Conservation (phyloP, 2,113 vertebrate species). For the Leucoraja erinaceus region DNA sequence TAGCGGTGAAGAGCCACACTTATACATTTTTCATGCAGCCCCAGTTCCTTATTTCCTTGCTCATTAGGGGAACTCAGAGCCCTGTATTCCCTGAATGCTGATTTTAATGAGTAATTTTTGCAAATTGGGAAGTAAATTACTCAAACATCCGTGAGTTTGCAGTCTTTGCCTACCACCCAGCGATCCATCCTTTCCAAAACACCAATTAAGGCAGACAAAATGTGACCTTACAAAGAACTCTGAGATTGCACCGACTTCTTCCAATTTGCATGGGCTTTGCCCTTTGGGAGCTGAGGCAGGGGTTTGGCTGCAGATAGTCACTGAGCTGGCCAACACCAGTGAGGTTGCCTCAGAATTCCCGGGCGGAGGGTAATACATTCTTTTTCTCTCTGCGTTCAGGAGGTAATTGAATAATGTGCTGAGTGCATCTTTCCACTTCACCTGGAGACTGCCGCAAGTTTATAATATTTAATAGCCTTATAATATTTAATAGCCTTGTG, state of each 20-base stretch:
- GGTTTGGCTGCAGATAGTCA: neutral
- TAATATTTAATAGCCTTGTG: neutral
- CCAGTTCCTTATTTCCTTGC: slow-evolving; percentile 17
- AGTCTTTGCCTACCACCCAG: slow-evolving; percentile 11
- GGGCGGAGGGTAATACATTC: neutral
- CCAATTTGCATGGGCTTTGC: neutral
- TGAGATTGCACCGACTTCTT: neutral
- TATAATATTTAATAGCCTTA: neutral
- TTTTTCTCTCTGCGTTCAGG: neutral
- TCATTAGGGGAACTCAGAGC: slow-evolving; percentile 32
- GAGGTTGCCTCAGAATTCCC: neutral
- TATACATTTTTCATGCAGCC: slow-evolving; percentile 32
- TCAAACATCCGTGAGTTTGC: slow-evolving; percentile 20
- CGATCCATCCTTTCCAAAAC: neutral
- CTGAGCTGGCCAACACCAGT: neutral
- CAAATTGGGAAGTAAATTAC: slow-evolving; percentile 38
- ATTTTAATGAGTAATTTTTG: slow-evolving; percentile 36
- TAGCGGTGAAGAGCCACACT: slow-evolving; percentile 13
- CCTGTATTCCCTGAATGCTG: slow-evolving; percentile 23
- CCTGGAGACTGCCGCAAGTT: neutral
- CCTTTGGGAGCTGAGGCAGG: neutral
- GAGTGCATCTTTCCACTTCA: slow-evolving; percentile 3
- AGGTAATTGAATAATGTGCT: neutral
- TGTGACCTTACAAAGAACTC: slow-evolving; percentile 20
- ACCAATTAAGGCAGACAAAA: slow-evolving; percentile 32